Base-by-base conservation (phyloP, 2,797 vertebrate genomes). In the Myioborus melanocephalus region DNA sequence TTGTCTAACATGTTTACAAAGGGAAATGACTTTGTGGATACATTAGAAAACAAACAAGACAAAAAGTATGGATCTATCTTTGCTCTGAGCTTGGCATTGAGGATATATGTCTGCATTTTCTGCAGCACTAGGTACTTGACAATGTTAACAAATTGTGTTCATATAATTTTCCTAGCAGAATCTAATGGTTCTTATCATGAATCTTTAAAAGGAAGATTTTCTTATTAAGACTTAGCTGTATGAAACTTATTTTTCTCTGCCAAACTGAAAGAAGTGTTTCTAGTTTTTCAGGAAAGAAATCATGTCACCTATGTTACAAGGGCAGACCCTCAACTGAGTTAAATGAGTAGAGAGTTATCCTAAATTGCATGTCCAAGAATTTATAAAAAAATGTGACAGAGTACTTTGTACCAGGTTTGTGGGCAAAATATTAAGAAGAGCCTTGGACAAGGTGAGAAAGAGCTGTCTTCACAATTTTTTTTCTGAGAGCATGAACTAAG, bases 201-300 rank as follows among this genome's bases (percentile, higher is more conserved):
- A 95, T 95, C 60, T 95, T 96, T 97, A 93, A 94, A 94, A 77
- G 41, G 65, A 82, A 90, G 70, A 86, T 83, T 75, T 41, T 82
- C 24, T 71, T 95, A 79, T 89, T 95, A 85, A 83, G 52, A 61
- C 65, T 78, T 18, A 60, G 56, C 70, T 70, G 35, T 39, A 84
- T 91, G 83, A 83, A 92, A 68, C 88, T 87, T 93, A 84, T 86
- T 75, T 76, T 94, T 96, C 91, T 85, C 65, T 75, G 22, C 52
- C 39, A 49, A 56, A 11, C 43, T 55, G 66, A 46, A 88, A 81
- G 30, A 88, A 81, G 18, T 12, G 24, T 47, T 77, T 80, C 30
- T 69, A 84, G 34, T 41, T 91, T 83, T 90, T 85, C 63, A 77
- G 81, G 46, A 65, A 87, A 80, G 50, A 34, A n/a, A 65, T 76